Base-by-base conservation (phyloP, 92 coral and sea anemone genomes). In the Phenganax stokvisi region DNA sequence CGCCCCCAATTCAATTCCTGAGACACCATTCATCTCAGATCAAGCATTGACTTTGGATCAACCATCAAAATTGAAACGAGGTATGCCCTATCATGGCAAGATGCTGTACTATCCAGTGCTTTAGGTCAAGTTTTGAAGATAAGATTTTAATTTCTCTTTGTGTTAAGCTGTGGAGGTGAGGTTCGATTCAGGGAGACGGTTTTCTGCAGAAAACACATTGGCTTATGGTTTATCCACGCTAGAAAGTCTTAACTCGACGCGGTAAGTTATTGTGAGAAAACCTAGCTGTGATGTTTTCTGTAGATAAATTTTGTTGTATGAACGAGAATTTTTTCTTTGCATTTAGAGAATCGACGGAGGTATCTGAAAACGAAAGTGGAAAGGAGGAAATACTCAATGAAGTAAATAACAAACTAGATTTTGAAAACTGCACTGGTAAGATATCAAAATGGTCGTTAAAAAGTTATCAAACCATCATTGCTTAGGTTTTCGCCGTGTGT, bases 171-270 rank as follows among this genome's bases (percentile, higher is more conserved):
- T 63, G 52, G 83, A 79, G 47, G 83, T 79, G 51, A 79, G 27
- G 27, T 51, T 67, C 27, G 73, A 79, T 65, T 56, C 83, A 7
- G 63, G 56, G 6, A 63, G 69, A 54, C 67, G 83, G 53, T 5
- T 63, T 8, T 79, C 83, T 6, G 69, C 72, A 3, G 83, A 73
- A 9, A 79, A 79, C 73, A 79, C 83, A 4, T n/a, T 79, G 44
- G 83, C 67, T 28, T 79, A 79, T 63, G 83, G 83, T 30, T 57
- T 79, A 52, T 55, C 57, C 8, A 62, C 83, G 12, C 25, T 79
- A 37, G 83, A 79, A n/a, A 76, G 54, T 76, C 81, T 69, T 25
- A 60, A 76, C 16, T 12, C 25, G 12, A 76, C 69, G 17, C 64
- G 81, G 81, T 76, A 56, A 51, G 78, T 59, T n/a, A 25, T 59